Base-by-base conservation (phyloP, 2,888 invertebrate genomes). In the Ichneumon xanthorius region DNA sequence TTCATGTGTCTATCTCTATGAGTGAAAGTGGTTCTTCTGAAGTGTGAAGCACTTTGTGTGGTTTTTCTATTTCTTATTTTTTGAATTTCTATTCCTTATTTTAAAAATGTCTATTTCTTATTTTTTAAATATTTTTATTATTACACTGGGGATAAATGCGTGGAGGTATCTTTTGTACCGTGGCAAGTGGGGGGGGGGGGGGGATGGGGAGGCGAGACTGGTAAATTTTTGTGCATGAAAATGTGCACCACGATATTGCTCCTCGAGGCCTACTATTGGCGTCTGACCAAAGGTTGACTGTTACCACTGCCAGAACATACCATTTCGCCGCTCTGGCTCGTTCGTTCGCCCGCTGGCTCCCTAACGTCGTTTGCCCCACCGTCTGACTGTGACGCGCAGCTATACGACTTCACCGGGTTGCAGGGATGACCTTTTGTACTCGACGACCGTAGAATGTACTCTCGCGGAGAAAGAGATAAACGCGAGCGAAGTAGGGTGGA, bases 251-350 rank as follows among this genome's bases (percentile, higher is more conserved):
- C 5, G 53, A 33, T 40, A 71, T 70, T 37, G 53, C 33, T 48
- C 48, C 48, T 68, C 67, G 45, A 58, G 61, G 63, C 63, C 5
- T 70, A 61, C 63, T 80, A 80, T 55, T 80, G 84, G 71, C 75
- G 84, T 71, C 84, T 80, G 84, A 80, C 84, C 65, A 58, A 84
- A 40, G 53, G 11, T 22, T n/a, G 63, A 40, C 63, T 76, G 37
- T 80, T 48, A 71, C 76, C 26, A 84, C 84, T 84, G 75, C 63
- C 72, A 37, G 37, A 58, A 58, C 16, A 48, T 11, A 22, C 37
- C n/a, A 45, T 26, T 45, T 9, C 68, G 53, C 19, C 37, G 37
- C 37, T 77, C 63, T 68, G 37, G 55, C 67, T 77, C 67, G 67
- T 67, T 73, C 73, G 26, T 61, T 61, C 73, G 73, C 16, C 58